A percentile compares a stretch with the other conserved stretches of the same genome.
These are phyloP conservation scores for Drosophila leonis DNA, from an alignment of 2,888 invertebrate genomes.

Conservation along the genomic window DNA sequence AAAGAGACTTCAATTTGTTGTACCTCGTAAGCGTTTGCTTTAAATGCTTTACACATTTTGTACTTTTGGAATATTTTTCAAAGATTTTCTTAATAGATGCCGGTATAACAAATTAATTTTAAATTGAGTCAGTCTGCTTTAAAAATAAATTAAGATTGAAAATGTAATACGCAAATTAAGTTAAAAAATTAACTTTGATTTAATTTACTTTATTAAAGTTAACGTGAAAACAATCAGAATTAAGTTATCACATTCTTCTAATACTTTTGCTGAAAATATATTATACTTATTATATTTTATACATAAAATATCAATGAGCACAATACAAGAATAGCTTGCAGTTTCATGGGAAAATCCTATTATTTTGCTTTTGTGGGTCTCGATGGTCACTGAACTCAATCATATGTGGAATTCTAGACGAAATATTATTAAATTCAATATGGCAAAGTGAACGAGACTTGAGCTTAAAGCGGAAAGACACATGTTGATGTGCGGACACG, in stretches of 20 bases:
- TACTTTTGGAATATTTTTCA: neutral
- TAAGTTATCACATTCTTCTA: too few species aligned
- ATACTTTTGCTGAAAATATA: too few species aligned
- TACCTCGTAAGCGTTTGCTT: neutral
- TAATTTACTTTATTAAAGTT: too few species aligned
- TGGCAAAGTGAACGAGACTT: constrained; percentile 7
- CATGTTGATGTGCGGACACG: constrained; percentile 27
- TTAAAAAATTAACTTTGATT: too few species aligned
- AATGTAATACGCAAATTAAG: too few species aligned
- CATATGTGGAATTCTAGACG: neutral
- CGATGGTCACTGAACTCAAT: neutral
- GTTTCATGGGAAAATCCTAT: neutral
- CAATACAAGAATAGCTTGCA: too few species aligned
- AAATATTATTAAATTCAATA: constrained; percentile 18
- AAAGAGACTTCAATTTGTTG: neutral
- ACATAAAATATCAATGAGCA: neutral
- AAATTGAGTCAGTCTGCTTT: neutral
- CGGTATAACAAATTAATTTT: neutral
- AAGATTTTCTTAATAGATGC: neutral
- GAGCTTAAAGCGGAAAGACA: constrained; percentile 4
- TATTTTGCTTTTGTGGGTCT: neutral
- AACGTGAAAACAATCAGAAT: too few species aligned
- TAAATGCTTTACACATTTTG: neutral
- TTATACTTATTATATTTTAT: neutral
- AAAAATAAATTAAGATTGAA: too few species aligned